Conservation (phyloP, 2,888 invertebrate genomes). For the Oligia latruncula region DNA sequence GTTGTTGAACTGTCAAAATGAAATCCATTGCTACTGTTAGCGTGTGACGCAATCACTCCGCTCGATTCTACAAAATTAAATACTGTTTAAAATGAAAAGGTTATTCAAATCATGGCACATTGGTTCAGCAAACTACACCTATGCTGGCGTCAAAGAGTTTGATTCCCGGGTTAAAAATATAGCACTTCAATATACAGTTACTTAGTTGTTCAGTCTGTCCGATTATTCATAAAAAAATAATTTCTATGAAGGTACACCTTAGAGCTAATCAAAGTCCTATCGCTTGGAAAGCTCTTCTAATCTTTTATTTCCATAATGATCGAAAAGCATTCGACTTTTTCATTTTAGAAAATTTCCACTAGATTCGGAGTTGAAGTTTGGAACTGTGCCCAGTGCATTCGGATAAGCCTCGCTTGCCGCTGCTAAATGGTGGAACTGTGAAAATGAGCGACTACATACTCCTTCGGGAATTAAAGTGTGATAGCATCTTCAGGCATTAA, state of each 20-base stretch:
- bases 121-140: too few relatives aligned
- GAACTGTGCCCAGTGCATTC: slow-evolving; percentile 31
- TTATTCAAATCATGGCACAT: too few relatives aligned
- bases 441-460: background rate
- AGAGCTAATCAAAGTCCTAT: background rate
- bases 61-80: too few relatives aligned
- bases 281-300: background rate
- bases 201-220: background rate
- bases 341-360: slow-evolving; percentile 2
- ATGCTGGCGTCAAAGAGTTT: background rate
- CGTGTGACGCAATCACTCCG: too few relatives aligned
- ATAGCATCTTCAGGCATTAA: slow-evolving; percentile 2
- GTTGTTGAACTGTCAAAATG: too few relatives aligned
- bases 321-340: background rate
- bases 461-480: background rate
- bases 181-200: background rate
- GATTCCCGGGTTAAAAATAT: background rate
- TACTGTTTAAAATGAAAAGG: too few relatives aligned
- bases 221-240: background rate
- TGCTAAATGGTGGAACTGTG: slow-evolving; percentile 15
- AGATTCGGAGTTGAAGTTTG: slow-evolving; percentile 21
- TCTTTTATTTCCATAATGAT: background rate
- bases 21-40: too few relatives aligned
- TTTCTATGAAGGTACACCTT: too few relatives aligned
- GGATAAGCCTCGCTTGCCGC: slow-evolving; percentile 13